Conservation (phyloP, 2,113 vertebrate species). For the Albula glossodonta region DNA sequence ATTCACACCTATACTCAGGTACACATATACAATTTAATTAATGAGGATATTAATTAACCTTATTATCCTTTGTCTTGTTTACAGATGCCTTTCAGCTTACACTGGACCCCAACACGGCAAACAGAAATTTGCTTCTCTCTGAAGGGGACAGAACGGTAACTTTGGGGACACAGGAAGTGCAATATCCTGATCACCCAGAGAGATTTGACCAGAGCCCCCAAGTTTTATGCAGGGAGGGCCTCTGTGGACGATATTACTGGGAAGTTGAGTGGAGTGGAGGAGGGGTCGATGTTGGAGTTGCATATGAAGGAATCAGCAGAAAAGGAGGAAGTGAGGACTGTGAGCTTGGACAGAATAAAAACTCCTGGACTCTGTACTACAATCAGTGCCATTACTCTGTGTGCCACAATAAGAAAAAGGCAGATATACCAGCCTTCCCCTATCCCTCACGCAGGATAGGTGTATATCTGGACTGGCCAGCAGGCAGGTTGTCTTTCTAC, state of each 20-base stretch:
- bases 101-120: slow-evolving; percentile 26
- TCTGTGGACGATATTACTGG: slow-evolving; percentile 62
- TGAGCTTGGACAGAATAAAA: slow-evolving; percentile 19
- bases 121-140: slow-evolving; percentile 16
- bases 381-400: not conserved
- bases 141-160: slow-evolving; percentile 14
- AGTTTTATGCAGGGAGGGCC: slow-evolving; percentile 49
- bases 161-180: not conserved
- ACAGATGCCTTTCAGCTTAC: slow-evolving; percentile 25
- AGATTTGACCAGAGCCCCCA: slow-evolving; percentile 21
- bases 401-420: slow-evolving; percentile 2
- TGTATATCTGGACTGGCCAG: slow-evolving; percentile 1
- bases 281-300: slow-evolving; percentile 4
- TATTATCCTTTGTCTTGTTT: not conserved
- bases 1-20: no score
- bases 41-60: not conserved
- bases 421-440: not conserved
- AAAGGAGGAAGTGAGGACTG: not conserved
- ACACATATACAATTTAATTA: no score
- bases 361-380: slow-evolving; percentile 25
- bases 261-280: slow-evolving; percentile 39
- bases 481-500: slow-evolving; percentile 20
- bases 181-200: slow-evolving; percentile 14
- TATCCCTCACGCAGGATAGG: not conserved
- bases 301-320: slow-evolving; percentile 18